A percentile compares a stretch with the other conserved stretches of the same genome.
Conservation (phyloP, 1,140 invertebrate species). For the Zaprionus lachaisei region DNA sequence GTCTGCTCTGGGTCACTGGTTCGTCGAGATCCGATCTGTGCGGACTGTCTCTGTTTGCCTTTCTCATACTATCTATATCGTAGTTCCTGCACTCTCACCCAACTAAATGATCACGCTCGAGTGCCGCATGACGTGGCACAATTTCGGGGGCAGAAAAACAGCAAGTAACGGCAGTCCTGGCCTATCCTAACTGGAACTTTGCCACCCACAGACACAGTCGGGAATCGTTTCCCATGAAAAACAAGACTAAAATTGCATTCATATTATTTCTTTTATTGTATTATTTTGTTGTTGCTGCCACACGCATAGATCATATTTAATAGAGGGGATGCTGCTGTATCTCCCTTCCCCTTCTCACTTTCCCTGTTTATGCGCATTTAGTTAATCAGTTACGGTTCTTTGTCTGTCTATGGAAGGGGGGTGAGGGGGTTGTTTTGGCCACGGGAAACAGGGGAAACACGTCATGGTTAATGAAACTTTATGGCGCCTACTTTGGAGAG, state of each 20-base stretch:
- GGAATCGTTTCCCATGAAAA: slow-evolving; percentile 62
- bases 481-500: slow-evolving; percentile 52
- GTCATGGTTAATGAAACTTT: slow-evolving; percentile 79
- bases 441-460: slow-evolving; percentile 51
- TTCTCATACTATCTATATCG: slow-evolving; percentile 6
- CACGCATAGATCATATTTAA: slow-evolving; percentile 57
- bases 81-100: slow-evolving; percentile 37
- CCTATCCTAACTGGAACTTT: slow-evolving; percentile 10
- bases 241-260: slow-evolving; percentile 39
- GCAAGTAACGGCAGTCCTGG: slow-evolving; percentile 49
- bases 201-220: slow-evolving; percentile 58
- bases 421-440: slow-evolving; percentile 16
- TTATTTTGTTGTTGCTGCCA: slow-evolving; percentile 38
- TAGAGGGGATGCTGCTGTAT: slow-evolving; percentile 58
- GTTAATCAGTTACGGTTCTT: slow-evolving; percentile 77
- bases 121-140: slow-evolving; percentile 62
- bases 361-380: slow-evolving; percentile 70
- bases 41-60: not conserved
- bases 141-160: slow-evolving; percentile 14
- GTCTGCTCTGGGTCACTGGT: slow-evolving; percentile 4
- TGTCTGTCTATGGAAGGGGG: slow-evolving; percentile 28
- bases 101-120: slow-evolving; percentile 41
- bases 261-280: slow-evolving; percentile 9
- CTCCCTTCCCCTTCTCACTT: slow-evolving; percentile 24
- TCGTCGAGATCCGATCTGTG: slow-evolving; percentile 8